A percentile compares a stretch with the other conserved stretches of the same genome.
These are phyloP conservation scores for Drosophila arizonae DNA, from an alignment of 1,140 invertebrate genomes.

Conservation along the genomic window DNA sequence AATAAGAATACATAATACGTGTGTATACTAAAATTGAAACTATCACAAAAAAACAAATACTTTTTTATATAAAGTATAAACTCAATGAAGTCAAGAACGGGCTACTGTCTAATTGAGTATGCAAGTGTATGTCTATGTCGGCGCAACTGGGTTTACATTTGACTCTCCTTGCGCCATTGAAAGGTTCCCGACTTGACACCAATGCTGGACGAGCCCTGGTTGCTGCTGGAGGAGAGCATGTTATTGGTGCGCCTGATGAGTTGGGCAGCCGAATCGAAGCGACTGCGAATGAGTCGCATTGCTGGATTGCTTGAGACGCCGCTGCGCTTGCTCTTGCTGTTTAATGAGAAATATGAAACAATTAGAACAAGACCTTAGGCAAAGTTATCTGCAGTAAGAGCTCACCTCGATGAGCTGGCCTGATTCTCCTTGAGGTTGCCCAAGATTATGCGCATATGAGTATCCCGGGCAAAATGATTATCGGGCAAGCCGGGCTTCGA, in stretches of 20 bases:
- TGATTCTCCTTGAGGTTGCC: constrained; percentile 85
- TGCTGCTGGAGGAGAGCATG: constrained; percentile 82
- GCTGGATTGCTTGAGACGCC: constrained; percentile 96
- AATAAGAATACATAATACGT: constrained; percentile 60
- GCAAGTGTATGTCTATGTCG: constrained; percentile 37
- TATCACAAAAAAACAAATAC: constrained; percentile 79
- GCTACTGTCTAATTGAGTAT: constrained; percentile 55
- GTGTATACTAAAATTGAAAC: constrained; percentile 76
- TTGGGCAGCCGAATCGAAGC: constrained; percentile 86
- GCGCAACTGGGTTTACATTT: constrained; percentile 67
- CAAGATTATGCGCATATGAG: constrained; percentile 95
- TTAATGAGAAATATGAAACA: not conserved
- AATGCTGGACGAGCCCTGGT: constrained; percentile 82
- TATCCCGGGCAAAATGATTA: constrained; percentile 93
- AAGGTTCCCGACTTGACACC: constrained; percentile 87
- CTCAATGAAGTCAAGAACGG: constrained; percentile 50
- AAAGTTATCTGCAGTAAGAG: too few species aligned
- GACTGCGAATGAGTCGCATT: constrained; percentile 89
- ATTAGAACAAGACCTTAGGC: not conserved
- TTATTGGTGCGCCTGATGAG: constrained; percentile 83
- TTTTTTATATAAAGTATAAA: constrained; percentile 49
- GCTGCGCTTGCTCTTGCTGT: constrained; percentile 89
- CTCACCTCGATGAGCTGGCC: constrained; percentile 71
- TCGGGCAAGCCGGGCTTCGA: constrained; percentile 82
- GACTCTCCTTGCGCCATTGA: constrained; percentile 88